Base-by-base conservation (phyloP, 2,113 vertebrate genomes). In the Bubo bubo region DNA sequence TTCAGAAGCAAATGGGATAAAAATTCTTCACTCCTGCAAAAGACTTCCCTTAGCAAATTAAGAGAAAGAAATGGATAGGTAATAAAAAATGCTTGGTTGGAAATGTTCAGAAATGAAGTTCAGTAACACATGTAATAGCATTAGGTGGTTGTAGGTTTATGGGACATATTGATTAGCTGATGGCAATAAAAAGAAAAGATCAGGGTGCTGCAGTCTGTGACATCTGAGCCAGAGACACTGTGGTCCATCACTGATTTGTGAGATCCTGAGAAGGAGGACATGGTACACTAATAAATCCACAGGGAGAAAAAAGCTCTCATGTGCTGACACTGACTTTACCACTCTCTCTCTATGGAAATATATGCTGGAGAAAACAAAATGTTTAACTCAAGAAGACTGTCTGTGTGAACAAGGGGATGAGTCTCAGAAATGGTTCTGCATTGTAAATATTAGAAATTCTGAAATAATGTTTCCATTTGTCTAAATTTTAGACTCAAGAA, bases 81-180 rank as follows among this genome's bases (percentile, higher is more conserved):
- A 95, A 94, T 95, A 64, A 97, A 97, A 94, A 95, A 94, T 79
- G 37, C 43, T 84, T 95, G 68, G 39, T 75, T 96, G 59, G 59
- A 88, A 88, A 97, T 91, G 11, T 91, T 86, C 83, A 59, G 49
- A 72, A 95, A 58, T 95, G n/a, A 87, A 96, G 79, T 96, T 26
- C 70, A 85, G 67, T 90, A 89, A 95, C 75, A 64, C 37, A 34
- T 71, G 83, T 74, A 64, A 64, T 88, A 92, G 24, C 49, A 86
- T 66, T 88, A 90, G 41, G 20, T 37, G 39, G 50, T 56, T 68
- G 55, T n/a, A 85, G 77, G 73, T 79, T 96, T 95, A 91, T 84
- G 56, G 4, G 1, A 32, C 8, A 13, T 95, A 93, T 63, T 88
- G 86, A 94, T 89, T 96, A 94, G 47, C 34, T 94, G 87, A 81